A percentile compares a stretch with the other conserved stretches of the same genome.
phyloP scores from a whole-genome alignment of 2,797 vertebrate genomes.

The Melanotaenia parkinsoni region DNA sequence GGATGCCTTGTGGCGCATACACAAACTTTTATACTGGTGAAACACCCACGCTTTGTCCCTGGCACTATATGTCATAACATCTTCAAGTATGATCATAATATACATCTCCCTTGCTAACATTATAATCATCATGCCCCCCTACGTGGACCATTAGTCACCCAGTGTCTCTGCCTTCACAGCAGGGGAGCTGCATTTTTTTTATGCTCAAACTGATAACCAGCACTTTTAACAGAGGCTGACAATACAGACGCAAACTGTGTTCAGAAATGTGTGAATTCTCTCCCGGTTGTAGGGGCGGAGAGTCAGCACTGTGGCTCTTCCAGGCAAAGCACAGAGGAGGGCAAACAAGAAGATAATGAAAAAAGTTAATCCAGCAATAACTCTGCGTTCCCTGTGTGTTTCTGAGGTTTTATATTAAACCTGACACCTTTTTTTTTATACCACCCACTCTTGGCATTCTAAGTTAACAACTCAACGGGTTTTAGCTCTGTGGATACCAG shows the following conservation, averaged over 20 bases:
- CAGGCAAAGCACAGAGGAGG: constrained; percentile 61
- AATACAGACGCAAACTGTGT: constrained; percentile 51
- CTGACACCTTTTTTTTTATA: constrained; percentile 45
- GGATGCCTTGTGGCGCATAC: constrained; percentile 16
- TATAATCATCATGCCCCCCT: constrained; percentile 54
- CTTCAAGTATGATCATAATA: constrained; percentile 61
- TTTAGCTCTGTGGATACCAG: constrained; percentile 41
- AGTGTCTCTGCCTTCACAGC: constrained; percentile 70
- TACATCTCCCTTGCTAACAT: constrained; percentile 48
- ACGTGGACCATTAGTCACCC: constrained; percentile 74
- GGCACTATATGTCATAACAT: constrained; percentile 47
- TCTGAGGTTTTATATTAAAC: constrained; percentile 74
- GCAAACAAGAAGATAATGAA: constrained; percentile 80
- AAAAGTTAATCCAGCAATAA: constrained; percentile 81
- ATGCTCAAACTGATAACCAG: constrained; percentile 64
- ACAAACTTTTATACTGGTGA: constrained; percentile 1
- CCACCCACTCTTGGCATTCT: constrained; percentile 65
- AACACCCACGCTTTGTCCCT: constrained; percentile 28
- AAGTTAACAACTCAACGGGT: constrained; percentile 51
- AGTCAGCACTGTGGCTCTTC: constrained; percentile 60
- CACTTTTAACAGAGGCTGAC: constrained; percentile 52
- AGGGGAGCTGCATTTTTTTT: constrained; percentile 72
- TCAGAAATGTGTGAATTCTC: constrained; percentile 59
- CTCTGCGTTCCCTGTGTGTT: constrained; percentile 69
- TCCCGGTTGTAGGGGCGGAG: constrained; percentile 56